These are phyloP conservation scores for Anniella stebbinsi DNA, from an alignment of 2,797 vertebrate genomes.

Conservation along the genomic window DNA sequence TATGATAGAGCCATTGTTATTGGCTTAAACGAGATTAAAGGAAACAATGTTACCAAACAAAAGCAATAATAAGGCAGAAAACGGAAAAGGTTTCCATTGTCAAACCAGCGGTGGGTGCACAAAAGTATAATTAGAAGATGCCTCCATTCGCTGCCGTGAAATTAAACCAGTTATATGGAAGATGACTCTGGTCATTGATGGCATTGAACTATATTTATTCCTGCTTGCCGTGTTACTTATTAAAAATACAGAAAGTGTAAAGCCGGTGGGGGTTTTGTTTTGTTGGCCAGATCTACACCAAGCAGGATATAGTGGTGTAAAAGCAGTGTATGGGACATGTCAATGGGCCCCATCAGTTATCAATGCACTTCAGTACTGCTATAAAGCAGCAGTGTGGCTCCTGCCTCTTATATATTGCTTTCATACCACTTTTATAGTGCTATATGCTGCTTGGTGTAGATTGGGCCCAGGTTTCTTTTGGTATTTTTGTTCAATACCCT, in stretches of 20 bases:
- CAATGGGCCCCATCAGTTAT: too few species aligned
- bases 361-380: too few species aligned
- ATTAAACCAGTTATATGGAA: not conserved
- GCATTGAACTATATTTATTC: not conserved
- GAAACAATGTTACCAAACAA: conserved; percentile 1
- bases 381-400: too few species aligned
- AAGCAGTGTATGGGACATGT: too few species aligned
- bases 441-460: too few species aligned
- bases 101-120: not conserved
- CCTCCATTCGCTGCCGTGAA: not conserved
- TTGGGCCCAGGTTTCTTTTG: too few species aligned
- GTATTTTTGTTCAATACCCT: too few species aligned
- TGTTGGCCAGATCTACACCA: too few species aligned
- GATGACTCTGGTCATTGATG: not conserved
- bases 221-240: not conserved
- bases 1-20: conserved; percentile 38
- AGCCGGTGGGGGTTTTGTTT: too few species aligned
- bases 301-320: too few species aligned
- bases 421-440: too few species aligned
- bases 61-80: conserved; percentile 7
- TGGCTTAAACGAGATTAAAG: conserved; percentile 28
- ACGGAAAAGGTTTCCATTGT: not conserved
- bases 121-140: not conserved
- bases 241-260: not conserved
- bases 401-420: too few species aligned